Percentiles rank a stretch among this genome's conserved stretches.
These are phyloP conservation scores for Calypte anna DNA, from an alignment of 2,113 vertebrate genomes.

Conservation along the genomic window DNA sequence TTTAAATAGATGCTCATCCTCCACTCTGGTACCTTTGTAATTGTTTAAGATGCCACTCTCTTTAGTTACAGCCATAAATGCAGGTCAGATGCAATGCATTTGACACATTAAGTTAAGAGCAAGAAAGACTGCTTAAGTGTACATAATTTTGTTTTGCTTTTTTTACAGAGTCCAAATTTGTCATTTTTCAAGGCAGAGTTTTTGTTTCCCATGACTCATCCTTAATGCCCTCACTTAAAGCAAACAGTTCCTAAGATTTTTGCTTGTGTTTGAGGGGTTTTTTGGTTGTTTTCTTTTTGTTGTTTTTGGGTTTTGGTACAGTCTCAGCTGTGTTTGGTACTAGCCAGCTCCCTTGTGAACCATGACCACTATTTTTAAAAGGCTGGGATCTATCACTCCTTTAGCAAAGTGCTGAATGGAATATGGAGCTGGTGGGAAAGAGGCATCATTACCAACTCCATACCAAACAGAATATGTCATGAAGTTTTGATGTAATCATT, in stretches of 20 bases:
- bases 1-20: neutral
- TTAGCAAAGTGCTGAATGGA: neutral
- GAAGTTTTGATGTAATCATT: neutral
- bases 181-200: conserved; percentile 28
- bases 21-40: neutral
- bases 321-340: neutral
- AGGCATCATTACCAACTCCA: neutral
- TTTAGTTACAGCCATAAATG: neutral
- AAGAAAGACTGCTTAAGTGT: neutral
- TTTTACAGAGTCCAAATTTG: neutral
- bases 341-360: neutral
- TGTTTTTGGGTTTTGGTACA: neutral
- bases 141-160: neutral
- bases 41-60: conserved; percentile 1
- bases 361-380: neutral
- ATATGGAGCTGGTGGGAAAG: neutral
- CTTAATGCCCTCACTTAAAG: neutral
- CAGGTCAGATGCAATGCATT: neutral
- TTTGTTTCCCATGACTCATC: neutral
- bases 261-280: neutral
- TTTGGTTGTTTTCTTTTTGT: too few species aligned
- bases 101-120: neutral
- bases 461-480: neutral
- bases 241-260: neutral
- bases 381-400: neutral